These are phyloP conservation scores for Staurois parvus DNA, from an alignment of 2,797 vertebrate genomes.

Conservation along the genomic window DNA sequence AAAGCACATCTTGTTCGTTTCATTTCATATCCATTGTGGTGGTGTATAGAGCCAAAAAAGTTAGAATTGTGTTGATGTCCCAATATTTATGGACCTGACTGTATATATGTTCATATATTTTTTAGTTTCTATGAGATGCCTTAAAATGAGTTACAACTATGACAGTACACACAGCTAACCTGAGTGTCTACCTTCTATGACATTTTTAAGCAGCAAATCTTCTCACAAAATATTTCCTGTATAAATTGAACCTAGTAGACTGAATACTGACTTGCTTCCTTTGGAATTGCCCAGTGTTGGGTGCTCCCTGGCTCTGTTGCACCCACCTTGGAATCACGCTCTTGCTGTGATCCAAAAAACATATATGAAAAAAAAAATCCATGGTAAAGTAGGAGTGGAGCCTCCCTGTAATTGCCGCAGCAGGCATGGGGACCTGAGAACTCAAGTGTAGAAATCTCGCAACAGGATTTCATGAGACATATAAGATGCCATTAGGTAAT, in stretches of 20 bases:
- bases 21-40: too few relatives aligned
- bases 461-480: background rate
- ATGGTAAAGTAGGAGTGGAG: background rate
- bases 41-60: too few relatives aligned
- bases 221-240: background rate
- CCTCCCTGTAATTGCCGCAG: background rate
- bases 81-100: too few relatives aligned
- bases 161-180: background rate
- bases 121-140: too few relatives aligned
- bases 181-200: background rate
- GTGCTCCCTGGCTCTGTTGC: background rate
- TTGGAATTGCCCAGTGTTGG: too few relatives aligned
- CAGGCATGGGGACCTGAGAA: background rate
- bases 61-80: too few relatives aligned
- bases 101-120: too few relatives aligned
- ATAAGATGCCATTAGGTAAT: background rate
- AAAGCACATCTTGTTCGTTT: too few relatives aligned
- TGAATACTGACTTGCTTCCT: background rate
- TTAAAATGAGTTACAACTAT: too few relatives aligned
- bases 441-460: background rate
- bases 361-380: background rate
- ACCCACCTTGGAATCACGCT: background rate
- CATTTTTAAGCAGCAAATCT: background rate
- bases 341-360: background rate
- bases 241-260: background rate